phyloP scores from a whole-genome alignment of 2,888 invertebrate species.

The Gandaritis pyraliata region DNA sequence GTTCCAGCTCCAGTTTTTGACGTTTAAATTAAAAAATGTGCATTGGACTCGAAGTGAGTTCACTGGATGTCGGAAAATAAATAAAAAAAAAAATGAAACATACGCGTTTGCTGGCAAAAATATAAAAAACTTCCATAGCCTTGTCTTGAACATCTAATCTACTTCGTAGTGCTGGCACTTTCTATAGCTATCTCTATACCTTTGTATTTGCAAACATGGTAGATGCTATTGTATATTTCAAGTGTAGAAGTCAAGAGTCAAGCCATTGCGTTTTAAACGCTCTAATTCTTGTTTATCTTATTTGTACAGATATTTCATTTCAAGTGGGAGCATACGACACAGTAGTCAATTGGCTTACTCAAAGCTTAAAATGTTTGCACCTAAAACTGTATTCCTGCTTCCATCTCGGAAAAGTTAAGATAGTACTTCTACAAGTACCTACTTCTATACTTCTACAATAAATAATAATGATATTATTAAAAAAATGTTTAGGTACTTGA shows the following conservation, averaged over 20 bases:
- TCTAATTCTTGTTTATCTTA: slow-evolving; percentile 1
- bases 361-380: no score
- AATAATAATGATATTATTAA: neutral
- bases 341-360: neutral
- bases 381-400: no score
- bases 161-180: neutral
- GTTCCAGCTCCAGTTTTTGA: neutral
- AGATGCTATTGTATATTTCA: neutral
- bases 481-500: no score
- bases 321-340: slow-evolving; percentile 14
- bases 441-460: no score
- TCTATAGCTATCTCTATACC: slow-evolving; percentile 1
- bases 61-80: slow-evolving; percentile 67
- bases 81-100: slow-evolving; percentile 34
- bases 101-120: slow-evolving; percentile 5
- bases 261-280: neutral
- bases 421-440: neutral
- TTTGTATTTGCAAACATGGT: slow-evolving; percentile 1
- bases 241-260: slow-evolving; percentile 6
- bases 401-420: neutral
- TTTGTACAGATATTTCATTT: slow-evolving; percentile 6
- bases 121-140: slow-evolving; percentile 7
- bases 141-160: slow-evolving; percentile 6
- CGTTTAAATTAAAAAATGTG: slow-evolving; percentile 1
- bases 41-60: slow-evolving; percentile 43